Base-by-base conservation (phyloP, 2,113 vertebrate species). In the Neotoma lepida region DNA sequence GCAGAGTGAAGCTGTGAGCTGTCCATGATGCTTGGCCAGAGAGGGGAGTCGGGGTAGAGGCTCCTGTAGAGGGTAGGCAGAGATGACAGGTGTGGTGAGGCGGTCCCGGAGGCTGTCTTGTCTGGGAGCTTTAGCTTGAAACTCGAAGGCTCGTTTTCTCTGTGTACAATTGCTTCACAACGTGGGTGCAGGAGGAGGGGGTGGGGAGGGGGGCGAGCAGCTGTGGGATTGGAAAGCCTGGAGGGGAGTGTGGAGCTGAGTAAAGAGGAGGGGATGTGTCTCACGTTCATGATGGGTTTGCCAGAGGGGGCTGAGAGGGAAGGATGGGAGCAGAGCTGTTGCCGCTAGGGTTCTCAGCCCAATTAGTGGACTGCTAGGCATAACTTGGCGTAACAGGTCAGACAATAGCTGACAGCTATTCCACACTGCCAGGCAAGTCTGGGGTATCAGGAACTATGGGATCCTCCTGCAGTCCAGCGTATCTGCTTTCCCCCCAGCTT, bases 61-160 rank as follows among this genome's bases (percentile, higher is more conserved):
- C 78, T 81, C 0, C 17, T 33, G 68, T 70, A 71, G 64, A 61
- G 93, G 71, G 26, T 17, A 63, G 56, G 26, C 89, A 46, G 73
- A 9, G 86, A 39, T 77, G 86, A 74, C 68, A 41, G 49, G 4
- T 70, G 77, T 33, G 54, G 77, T 26, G 71, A 61, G 51, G 66
- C 4, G 30, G 39, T 90, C 86, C 94, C 0, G 41, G 80, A 84
- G 80, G 54, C 91, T 82, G 87, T 64, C 71, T 93, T 39, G 71
- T 88, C 95, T 95, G 85, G 73, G 88, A 95, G 91, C 85, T 92
- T 71, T 39, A 33, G 85, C 90, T 94, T 58, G 90, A 95, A 97
- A 96, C 88, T 70, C 90, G 73, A 54, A 95, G 91, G 87, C 97
- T 96, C 1, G 54, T 81, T 86, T 96, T 95, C 94, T 90, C 64